Evolutionary conservation across 2,797 vertebrate species (phyloP).

Genomic region (Crax fasciolata): DNA sequence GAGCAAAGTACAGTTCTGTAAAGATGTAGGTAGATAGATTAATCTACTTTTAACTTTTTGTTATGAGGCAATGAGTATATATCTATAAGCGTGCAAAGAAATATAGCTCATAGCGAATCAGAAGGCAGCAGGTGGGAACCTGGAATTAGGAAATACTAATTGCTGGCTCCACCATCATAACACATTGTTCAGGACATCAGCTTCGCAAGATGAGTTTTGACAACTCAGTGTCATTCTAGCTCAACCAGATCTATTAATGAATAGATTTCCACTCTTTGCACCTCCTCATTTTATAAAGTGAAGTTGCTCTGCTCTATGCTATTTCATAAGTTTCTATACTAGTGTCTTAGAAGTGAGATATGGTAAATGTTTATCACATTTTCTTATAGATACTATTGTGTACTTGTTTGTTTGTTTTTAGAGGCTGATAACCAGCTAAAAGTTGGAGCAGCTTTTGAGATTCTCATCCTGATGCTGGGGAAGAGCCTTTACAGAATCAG

Average conservation of each 20-base stretch:
- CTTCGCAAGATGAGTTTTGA: not conserved
- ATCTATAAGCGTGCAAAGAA: not conserved
- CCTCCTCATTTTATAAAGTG: not conserved
- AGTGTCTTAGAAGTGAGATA: not conserved
- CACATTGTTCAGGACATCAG: not conserved
- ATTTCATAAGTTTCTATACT: not conserved
- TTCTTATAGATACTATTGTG: not conserved
- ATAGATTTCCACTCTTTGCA: rapidly evolving
- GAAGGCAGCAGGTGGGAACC: not conserved
- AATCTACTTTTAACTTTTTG: not conserved
- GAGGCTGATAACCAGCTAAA: not conserved
- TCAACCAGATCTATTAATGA: not conserved
- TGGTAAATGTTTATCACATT: not conserved
- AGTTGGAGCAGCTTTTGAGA: not conserved
- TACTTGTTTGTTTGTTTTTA: not conserved
- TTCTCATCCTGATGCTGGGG: not conserved
- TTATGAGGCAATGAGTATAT: not conserved
- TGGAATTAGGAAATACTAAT: not conserved
- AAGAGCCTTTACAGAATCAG: not conserved
- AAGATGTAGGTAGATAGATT: not conserved
- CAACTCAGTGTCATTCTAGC: not conserved
- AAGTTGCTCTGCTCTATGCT: not conserved
- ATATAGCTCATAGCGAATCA: not conserved
- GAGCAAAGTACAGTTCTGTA: not conserved
- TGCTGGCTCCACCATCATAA: rapidly evolving